These are phyloP conservation scores for Hirtodrosophila confusa DNA, from an alignment of 2,888 invertebrate species.

Conservation along the genomic window DNA sequence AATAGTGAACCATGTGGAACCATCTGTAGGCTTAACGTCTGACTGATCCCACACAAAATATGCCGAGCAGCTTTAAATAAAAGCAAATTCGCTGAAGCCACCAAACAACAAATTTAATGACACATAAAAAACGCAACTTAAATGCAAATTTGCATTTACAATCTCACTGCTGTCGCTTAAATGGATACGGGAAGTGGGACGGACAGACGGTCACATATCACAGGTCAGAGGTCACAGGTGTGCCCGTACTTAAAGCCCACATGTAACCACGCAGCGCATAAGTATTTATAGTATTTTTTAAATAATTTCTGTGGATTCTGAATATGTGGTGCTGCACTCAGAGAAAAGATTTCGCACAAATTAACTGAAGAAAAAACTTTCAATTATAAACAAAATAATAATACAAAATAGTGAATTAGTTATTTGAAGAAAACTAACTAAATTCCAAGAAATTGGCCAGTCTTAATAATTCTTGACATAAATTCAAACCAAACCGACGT, in stretches of 20 bases:
- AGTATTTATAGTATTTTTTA: constrained; percentile 76
- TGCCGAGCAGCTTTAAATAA: constrained; percentile 11
- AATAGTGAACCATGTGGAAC: background rate
- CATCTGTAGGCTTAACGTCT: constrained; percentile 5
- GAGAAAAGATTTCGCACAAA: constrained; percentile 20
- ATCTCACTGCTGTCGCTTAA: constrained; percentile 59
- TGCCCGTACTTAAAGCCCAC: constrained; percentile 41
- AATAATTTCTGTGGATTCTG: constrained; percentile 53
- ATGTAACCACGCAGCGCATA: constrained; percentile 40
- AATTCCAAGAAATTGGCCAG: too few relatives aligned
- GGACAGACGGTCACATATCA: too few relatives aligned
- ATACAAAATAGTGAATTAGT: too few relatives aligned
- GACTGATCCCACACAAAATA: constrained; percentile 11
- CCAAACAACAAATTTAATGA: constrained; percentile 46
- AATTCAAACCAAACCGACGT: too few relatives aligned
- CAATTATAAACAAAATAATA: background rate
- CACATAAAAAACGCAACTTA: constrained; percentile 55
- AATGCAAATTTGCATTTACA: constrained; percentile 75
- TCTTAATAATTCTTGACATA: too few relatives aligned
- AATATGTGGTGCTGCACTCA: constrained; percentile 31
- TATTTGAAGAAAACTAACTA: too few relatives aligned
- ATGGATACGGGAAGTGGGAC: constrained; percentile 6
- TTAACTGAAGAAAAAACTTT: too few relatives aligned
- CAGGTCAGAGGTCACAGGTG: constrained; percentile 60
- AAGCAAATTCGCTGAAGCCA: background rate